These are phyloP conservation scores for Eristalinus aeneus DNA, from an alignment of 2,888 invertebrate genomes.

Conservation along the genomic window DNA sequence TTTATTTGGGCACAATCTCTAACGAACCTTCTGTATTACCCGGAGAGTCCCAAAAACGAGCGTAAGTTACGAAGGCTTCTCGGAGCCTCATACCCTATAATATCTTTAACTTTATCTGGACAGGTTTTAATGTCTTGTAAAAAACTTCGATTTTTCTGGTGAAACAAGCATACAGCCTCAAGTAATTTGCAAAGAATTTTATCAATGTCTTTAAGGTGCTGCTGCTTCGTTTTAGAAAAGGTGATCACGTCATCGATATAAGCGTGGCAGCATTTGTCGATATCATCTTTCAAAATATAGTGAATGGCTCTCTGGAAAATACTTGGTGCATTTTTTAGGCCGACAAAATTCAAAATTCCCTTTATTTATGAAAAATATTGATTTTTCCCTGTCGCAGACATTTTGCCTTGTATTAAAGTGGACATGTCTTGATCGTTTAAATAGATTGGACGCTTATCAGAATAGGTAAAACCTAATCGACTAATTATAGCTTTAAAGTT, in stretches of 20 bases:
- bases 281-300: slow-evolving; percentile 13
- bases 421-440: too few relatives aligned
- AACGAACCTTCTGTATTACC: slow-evolving; percentile 37
- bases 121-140: slow-evolving; percentile 44
- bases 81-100: slow-evolving; percentile 37
- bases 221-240: slow-evolving; percentile 12
- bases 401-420: too few relatives aligned
- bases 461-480: too few relatives aligned
- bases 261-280: slow-evolving; percentile 4
- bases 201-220: slow-evolving; percentile 14
- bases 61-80: slow-evolving; percentile 31
- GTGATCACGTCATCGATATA: slow-evolving; percentile 35
- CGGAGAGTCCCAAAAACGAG: slow-evolving; percentile 20
- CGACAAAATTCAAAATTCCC: slow-evolving; percentile 20
- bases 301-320: slow-evolving; percentile 22
- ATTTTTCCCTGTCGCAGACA: slow-evolving; percentile 4
- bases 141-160: slow-evolving; percentile 36
- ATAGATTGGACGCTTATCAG: too few relatives aligned
- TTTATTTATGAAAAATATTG: slow-evolving; percentile 12
- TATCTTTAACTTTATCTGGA: slow-evolving; percentile 43
- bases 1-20: slow-evolving; percentile 14
- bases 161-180: slow-evolving; percentile 31
- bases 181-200: background rate
- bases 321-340: slow-evolving; percentile 18
- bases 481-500: too few relatives aligned